Conservation (phyloP, 2,113 vertebrate species). For the Phocoena phocoena region DNA sequence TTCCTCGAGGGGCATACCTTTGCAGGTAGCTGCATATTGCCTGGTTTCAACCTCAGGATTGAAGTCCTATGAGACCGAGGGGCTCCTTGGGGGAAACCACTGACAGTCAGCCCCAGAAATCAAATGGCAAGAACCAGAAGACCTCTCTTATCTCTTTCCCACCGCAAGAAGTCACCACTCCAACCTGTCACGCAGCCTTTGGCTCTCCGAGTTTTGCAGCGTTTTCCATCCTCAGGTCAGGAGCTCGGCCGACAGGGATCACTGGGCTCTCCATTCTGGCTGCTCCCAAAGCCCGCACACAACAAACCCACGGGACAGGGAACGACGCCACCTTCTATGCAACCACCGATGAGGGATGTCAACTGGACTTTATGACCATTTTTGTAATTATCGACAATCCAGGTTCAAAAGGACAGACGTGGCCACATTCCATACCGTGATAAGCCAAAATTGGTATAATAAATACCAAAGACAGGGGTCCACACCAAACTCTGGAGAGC, state of each 20-base stretch:
- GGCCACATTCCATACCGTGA: not conserved
- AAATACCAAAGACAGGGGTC: not conserved
- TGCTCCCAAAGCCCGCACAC: not conserved
- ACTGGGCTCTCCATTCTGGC: not conserved
- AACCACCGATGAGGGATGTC: fast-evolving
- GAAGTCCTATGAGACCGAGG: not conserved
- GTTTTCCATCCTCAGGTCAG: not conserved
- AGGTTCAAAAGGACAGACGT: not conserved
- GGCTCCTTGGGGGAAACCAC: not conserved
- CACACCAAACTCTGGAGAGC: not conserved
- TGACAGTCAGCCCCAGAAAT: not conserved
- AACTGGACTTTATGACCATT: fast-evolving
- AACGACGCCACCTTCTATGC: fast-evolving
- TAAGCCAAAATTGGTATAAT: not conserved
- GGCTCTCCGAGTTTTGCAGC: not conserved
- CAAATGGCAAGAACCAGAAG: not conserved
- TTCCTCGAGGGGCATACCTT: not conserved
- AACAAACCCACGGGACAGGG: not conserved
- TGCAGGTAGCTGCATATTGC: not conserved
- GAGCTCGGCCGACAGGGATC: not conserved
- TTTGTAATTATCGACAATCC: not conserved
- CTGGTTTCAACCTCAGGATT: not conserved
- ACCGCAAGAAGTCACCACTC: fast-evolving
- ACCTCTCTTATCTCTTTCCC: not conserved
- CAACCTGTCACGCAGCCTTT: not conserved